Evolutionary conservation across 2,888 invertebrate species (phyloP).

Genomic region (Platerodrilus igneus): DNA sequence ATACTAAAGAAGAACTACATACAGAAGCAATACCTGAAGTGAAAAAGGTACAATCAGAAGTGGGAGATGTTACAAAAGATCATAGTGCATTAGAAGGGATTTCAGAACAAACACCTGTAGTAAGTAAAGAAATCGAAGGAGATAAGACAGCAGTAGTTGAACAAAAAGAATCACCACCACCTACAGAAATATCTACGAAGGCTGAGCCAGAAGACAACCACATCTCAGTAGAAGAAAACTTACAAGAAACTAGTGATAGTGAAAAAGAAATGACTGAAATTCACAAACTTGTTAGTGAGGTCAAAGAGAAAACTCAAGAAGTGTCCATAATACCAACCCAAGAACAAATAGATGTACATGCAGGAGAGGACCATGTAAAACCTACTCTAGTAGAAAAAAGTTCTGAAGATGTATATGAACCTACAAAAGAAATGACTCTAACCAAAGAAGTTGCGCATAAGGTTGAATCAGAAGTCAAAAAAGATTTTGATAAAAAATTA

Average conservation of each 20-base stretch:
- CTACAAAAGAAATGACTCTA: neutral
- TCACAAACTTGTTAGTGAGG: slow-evolving; percentile 29
- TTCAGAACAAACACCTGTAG: slow-evolving; percentile 2
- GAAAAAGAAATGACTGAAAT: slow-evolving; percentile 17
- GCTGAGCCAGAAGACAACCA: slow-evolving; percentile 2
- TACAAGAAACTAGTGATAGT: slow-evolving; percentile 20
- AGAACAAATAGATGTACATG: slow-evolving; percentile 15
- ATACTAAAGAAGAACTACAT: no score
- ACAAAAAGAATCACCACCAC: slow-evolving; percentile 14
- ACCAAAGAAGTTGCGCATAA: neutral
- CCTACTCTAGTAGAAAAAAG: neutral
- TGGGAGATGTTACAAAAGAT: neutral
- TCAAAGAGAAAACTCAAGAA: slow-evolving; percentile 32
- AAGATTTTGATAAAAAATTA: no score
- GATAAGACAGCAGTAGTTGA: slow-evolving; percentile 7
- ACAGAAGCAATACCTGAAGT: neutral
- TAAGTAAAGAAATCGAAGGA: slow-evolving; percentile 8
- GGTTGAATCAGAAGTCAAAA: neutral
- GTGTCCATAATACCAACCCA: slow-evolving; percentile 21
- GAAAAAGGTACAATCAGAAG: slow-evolving; percentile 1
- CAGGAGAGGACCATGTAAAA: neutral
- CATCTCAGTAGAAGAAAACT: slow-evolving; percentile 9
- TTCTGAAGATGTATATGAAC: neutral
- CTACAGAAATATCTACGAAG: slow-evolving; percentile 14
- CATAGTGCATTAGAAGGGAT: slow-evolving; percentile 5